Evolutionary conservation across 2,113 vertebrate genomes (phyloP), one percentile per base, ranked within the genome.

Genomic region (Pygoscelis antarcticus): DNA sequence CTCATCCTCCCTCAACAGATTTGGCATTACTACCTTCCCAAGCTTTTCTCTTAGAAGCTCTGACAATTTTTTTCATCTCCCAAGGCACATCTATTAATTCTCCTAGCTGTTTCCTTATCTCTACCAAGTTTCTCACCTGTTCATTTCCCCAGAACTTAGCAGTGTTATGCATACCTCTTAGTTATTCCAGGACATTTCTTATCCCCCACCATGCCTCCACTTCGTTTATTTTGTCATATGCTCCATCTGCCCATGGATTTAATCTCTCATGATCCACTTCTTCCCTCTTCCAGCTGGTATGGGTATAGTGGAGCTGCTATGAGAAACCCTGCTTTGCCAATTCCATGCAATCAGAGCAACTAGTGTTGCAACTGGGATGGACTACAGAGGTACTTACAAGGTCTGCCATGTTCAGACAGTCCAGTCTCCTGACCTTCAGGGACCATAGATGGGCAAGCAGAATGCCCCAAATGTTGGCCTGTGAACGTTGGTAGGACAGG

Each of bases 21-120:
- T 6, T 60, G 40, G 27, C 71, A 51, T 42, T 80, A 22, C 58
- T 54, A 54, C 68, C 74, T 95, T 95, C 72, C 72, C 86, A 95
- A 83, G 72, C 32, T 92, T 80, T 93, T 92, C 85, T 74, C 61
- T 93, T 85, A 90, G 46, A 93, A 83, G 76, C 54, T 90, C 58
- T 90, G 87, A 69, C 40, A 84, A 57, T 0, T 46, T 74, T 89
- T 94, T 93, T 96, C 54, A 64, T 94, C 68, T 97, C 89, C 93
- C 84, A 95, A 83, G 90, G 68, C 93, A 85, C 29, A 58, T 71
- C 38, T 83, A 23, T 44, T 83, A 87, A 76, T 84, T 84, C 8
- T 9, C 17, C 16, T 62, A 57, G 57, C 52, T 83, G 20, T 87
- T 93, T 85, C 57, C 52, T 89, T 72, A 87, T 94, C 74, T 92